Evolutionary conservation across 1,140 invertebrate genomes (phyloP).

Genomic region (Mactra quadrangularis): DNA sequence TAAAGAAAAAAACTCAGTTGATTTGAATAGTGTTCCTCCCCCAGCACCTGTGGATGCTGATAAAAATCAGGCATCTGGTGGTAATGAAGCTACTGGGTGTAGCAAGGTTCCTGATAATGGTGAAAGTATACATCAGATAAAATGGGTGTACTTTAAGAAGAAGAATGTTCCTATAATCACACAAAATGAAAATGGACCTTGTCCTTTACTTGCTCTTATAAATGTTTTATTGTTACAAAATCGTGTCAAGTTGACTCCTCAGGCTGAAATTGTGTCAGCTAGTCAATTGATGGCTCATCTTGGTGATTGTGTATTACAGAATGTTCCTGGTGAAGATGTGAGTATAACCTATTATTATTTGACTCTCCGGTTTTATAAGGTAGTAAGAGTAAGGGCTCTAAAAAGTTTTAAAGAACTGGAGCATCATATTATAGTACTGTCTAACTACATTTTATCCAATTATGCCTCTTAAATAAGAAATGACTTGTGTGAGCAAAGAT

Average conservation of each 20-base stretch:
- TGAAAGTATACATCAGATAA: conserved; percentile 84
- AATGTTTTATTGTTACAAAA: conserved; percentile 86
- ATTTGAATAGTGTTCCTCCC: no score
- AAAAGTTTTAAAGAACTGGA: neutral
- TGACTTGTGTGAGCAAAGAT: no score
- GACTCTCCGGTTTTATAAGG: neutral
- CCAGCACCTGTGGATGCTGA: no score
- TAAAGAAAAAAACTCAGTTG: no score
- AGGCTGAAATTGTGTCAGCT: conserved; percentile 85
- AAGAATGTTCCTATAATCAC: conserved; percentile 85
- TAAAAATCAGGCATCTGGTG: neutral
- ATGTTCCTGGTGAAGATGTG: conserved; percentile 78
- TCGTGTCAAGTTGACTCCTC: conserved; percentile 84
- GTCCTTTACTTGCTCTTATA: conserved; percentile 86
- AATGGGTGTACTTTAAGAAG: conserved; percentile 85
- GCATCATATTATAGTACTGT: no score
- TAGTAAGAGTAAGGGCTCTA: neutral
- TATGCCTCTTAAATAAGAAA: no score
- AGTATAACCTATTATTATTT: conserved; percentile 5
- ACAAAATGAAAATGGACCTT: conserved; percentile 88
- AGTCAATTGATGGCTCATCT: conserved; percentile 86
- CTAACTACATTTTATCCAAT: no score
- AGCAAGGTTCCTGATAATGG: neutral
- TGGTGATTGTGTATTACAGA: conserved; percentile 85
- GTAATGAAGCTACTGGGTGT: neutral